phyloP scores from a whole-genome alignment of 2,797 vertebrate genomes.

The Mastacembelus armatus region DNA sequence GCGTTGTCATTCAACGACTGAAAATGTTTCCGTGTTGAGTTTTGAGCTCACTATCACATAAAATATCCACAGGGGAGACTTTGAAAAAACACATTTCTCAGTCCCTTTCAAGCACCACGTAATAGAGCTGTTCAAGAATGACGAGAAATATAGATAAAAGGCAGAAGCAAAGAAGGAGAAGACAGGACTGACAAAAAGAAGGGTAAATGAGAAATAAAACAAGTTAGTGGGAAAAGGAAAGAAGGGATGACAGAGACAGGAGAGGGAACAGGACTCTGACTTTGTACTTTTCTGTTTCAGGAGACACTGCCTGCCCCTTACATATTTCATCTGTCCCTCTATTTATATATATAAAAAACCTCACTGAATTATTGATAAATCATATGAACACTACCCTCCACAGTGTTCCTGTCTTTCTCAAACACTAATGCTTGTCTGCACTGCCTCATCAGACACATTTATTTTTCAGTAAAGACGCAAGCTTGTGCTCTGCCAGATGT shows the following conservation, averaged over 20 bases:
- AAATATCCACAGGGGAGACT: not conserved
- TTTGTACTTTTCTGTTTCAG: conserved; percentile 41
- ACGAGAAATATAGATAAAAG: too few relatives aligned
- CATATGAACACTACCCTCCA: not conserved
- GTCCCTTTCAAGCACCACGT: not conserved
- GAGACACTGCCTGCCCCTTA: conserved; percentile 22
- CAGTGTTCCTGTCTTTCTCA: conserved; percentile 20
- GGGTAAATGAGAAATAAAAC: not conserved
- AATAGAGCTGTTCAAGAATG: too few relatives aligned
- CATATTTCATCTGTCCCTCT: conserved; percentile 57
- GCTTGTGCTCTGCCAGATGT: not conserved
- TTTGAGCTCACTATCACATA: not conserved
- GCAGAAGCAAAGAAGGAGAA: not conserved
- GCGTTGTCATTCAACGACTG: conserved; percentile 24
- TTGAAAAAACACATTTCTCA: not conserved
- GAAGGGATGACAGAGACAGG: not conserved
- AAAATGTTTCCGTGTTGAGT: conserved; percentile 18
- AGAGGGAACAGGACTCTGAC: not conserved
- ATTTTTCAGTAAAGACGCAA: conserved; percentile 21
- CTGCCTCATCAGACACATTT: conserved; percentile 11
- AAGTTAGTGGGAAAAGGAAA: not conserved
- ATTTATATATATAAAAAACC: conserved; percentile 46
- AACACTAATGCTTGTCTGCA: conserved; percentile 27
- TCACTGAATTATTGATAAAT: conserved; percentile 60
- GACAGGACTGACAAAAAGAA: not conserved